A percentile compares a stretch with the other conserved stretches of the same genome.
phyloP scores from a whole-genome alignment of 2,113 vertebrate species.

The Melanostigma gelatinosum region DNA sequence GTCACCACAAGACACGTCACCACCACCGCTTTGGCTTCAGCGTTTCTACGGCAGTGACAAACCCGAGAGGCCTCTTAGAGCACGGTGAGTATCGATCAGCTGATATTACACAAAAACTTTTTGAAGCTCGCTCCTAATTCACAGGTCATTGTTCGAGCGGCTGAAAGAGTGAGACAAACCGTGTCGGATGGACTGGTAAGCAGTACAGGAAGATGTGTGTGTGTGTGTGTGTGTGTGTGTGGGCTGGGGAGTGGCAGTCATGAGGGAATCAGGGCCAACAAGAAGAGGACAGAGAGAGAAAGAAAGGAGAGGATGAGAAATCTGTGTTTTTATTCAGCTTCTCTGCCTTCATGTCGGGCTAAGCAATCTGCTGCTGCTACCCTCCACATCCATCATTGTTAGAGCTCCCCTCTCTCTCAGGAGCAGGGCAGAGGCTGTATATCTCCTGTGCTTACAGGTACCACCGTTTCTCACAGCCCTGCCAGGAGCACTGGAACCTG shows the following conservation, averaged over 20 bases:
- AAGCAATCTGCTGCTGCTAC: slow-evolving; percentile 78
- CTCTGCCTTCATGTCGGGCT: slow-evolving; percentile 80
- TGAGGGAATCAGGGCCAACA: slow-evolving; percentile 38
- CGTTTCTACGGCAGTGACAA: slow-evolving; percentile 44
- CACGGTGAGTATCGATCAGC: slow-evolving; percentile 37
- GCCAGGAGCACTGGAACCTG: slow-evolving; percentile 30
- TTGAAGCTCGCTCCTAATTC: slow-evolving; percentile 49
- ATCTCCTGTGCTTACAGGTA: slow-evolving; percentile 62
- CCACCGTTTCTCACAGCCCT: slow-evolving; percentile 23
- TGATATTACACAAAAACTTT: slow-evolving; percentile 61
- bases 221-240: background rate
- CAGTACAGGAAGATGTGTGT: slow-evolving; percentile 11
- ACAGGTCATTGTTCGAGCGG: slow-evolving; percentile 50
- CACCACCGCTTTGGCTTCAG: background rate
- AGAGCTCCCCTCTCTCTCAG: slow-evolving; percentile 29
- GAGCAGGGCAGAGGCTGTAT: slow-evolving; percentile 32
- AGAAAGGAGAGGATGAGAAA: slow-evolving; percentile 51
- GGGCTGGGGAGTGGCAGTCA: slow-evolving; percentile 16
- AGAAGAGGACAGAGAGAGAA: slow-evolving; percentile 36
- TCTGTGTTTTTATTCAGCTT: slow-evolving; percentile 69
- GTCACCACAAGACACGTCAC: slow-evolving; percentile 6
- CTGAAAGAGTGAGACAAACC: slow-evolving; percentile 44
- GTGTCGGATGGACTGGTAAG: slow-evolving; percentile 28
- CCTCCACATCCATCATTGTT: slow-evolving; percentile 78
- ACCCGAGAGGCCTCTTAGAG: slow-evolving; percentile 17